Conservation (phyloP, 53 echinoderm and acorn worm species). For the Stichopus horrens region DNA sequence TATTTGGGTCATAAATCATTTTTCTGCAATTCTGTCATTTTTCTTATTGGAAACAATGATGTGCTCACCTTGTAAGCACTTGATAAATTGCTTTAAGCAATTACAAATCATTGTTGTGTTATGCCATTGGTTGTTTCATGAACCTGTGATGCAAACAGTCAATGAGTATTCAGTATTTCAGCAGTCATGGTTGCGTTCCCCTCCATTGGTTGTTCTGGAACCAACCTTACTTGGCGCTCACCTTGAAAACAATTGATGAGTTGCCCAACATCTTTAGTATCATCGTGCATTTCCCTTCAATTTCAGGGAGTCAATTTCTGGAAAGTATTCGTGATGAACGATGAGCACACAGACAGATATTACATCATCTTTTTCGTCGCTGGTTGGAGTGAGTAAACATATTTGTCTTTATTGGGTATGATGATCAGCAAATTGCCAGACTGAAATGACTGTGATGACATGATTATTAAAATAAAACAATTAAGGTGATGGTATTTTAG, state of each 20-base stretch:
- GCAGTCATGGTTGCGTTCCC: neutral
- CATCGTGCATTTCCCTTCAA: neutral
- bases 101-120: too few relatives aligned
- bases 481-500: neutral
- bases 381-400: slow-evolving; percentile 89
- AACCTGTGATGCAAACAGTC: neutral
- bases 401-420: too few relatives aligned
- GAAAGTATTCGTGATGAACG: slow-evolving; percentile 97
- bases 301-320: slow-evolving; percentile 90
- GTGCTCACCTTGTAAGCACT: too few relatives aligned
- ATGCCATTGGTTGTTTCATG: too few relatives aligned
- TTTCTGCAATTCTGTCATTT: too few relatives aligned
- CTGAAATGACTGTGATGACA: too few relatives aligned
- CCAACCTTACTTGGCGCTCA: neutral
- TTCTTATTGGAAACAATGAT: too few relatives aligned
- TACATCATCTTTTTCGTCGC: slow-evolving; percentile 91
- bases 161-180: neutral
- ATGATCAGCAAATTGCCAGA: too few relatives aligned
- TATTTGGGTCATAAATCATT: too few relatives aligned
- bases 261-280: neutral
- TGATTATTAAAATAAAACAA: neutral
- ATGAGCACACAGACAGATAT: slow-evolving; percentile 95
- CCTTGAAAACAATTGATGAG: neutral
- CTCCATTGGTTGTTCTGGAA: neutral
- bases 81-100: too few relatives aligned